These are phyloP conservation scores for Ennomos quercinarius DNA, from an alignment of 2,888 invertebrate species.

Conservation along the genomic window DNA sequence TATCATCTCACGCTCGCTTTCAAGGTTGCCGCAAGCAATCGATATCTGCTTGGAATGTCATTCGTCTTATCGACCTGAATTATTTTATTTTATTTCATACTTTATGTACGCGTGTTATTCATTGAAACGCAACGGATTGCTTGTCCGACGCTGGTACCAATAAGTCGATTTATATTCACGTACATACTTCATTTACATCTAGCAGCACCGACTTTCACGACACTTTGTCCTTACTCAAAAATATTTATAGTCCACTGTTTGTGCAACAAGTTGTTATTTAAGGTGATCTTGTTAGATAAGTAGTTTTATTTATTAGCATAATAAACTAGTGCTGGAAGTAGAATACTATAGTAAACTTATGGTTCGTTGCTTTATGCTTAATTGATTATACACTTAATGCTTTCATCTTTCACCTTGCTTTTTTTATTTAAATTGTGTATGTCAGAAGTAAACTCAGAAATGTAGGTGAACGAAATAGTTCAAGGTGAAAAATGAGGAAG, in stretches of 20 bases:
- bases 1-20: constrained; percentile 64
- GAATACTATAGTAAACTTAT: background rate
- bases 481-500: constrained; percentile 43
- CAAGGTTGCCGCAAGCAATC: constrained; percentile 70
- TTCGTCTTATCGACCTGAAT: constrained; percentile 62
- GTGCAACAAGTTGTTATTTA: constrained; percentile 34
- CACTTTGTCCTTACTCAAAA: constrained; percentile 40
- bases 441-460: no score
- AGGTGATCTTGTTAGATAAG: constrained; percentile 37
- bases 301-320: constrained; percentile 30
- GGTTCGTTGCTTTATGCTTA: background rate
- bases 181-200: constrained; percentile 39
- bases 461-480: constrained; percentile 7
- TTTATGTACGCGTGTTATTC: constrained; percentile 36
- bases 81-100: constrained; percentile 8
- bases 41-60: constrained; percentile 61
- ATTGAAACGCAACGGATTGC: constrained; percentile 45
- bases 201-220: constrained; percentile 39
- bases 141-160: constrained; percentile 28
- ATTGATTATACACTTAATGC: no score
- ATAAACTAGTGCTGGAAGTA: constrained; percentile 19
- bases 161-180: constrained; percentile 51
- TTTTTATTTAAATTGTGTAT: constrained; percentile 3
- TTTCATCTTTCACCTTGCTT: constrained; percentile 38
- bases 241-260: constrained; percentile 31